phyloP scores from a whole-genome alignment of 2,113 vertebrate genomes.

The Tyto alba region DNA sequence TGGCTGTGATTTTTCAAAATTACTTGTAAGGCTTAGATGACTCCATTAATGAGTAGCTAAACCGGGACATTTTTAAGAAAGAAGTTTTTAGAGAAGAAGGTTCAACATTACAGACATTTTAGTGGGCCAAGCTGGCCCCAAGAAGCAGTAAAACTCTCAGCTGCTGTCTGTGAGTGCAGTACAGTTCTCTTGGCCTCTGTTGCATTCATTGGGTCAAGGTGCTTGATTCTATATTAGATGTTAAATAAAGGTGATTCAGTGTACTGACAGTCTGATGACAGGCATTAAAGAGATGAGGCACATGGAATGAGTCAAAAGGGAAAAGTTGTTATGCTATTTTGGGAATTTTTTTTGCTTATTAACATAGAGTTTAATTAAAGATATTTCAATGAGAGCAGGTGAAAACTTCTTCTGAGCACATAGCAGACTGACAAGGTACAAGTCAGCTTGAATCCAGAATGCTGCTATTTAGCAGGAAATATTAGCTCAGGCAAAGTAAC shows the following conservation, averaged over 20 bases:
- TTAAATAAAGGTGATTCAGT: neutral
- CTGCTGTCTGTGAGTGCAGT: neutral
- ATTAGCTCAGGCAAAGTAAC: neutral
- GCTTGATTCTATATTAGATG: neutral
- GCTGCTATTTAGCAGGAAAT: neutral
- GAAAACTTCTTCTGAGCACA: neutral
- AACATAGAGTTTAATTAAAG: neutral
- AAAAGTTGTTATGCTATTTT: neutral
- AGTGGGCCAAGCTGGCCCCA: neutral
- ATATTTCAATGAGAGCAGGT: neutral
- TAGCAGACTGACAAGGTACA: neutral
- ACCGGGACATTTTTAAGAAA: neutral
- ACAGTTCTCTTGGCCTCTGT: neutral
- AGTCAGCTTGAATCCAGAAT: neutral
- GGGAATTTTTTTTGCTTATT: neutral
- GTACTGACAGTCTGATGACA: neutral
- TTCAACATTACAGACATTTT: neutral
- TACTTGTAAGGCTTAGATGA: neutral
- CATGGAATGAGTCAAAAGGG: neutral
- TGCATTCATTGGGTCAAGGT: neutral
- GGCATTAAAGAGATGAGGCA: neutral
- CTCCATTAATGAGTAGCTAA: neutral
- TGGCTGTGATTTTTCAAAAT: neutral
- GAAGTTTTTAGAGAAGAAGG: neutral
- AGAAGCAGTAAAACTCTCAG: neutral